These are phyloP conservation scores for Acronicta psi DNA, from an alignment of 2,888 invertebrate species.

Conservation along the genomic window DNA sequence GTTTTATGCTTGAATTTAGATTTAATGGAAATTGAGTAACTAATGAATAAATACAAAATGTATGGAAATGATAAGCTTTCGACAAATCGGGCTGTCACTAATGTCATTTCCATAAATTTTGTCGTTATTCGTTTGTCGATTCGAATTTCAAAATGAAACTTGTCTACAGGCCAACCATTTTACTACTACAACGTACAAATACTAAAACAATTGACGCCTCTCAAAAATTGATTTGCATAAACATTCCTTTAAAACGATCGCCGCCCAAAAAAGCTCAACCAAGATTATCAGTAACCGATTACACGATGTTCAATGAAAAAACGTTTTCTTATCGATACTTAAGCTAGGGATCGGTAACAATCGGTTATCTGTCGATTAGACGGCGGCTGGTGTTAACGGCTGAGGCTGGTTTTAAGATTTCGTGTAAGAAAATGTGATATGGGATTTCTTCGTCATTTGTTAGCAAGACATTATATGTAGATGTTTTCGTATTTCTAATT, in stretches of 20 bases:
- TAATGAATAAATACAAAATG: too few species aligned
- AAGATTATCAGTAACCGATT: slow-evolving; percentile 32
- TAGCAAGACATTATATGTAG: too few species aligned
- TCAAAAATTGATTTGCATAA: slow-evolving; percentile 5
- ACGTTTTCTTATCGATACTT: slow-evolving; percentile 45
- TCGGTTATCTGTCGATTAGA: slow-evolving; percentile 45
- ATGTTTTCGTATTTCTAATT: too few species aligned
- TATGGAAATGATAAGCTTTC: too few species aligned
- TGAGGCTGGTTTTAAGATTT: slow-evolving; percentile 31
- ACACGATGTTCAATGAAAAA: slow-evolving; percentile 30
- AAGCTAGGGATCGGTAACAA: slow-evolving; percentile 39
- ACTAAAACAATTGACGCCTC: background rate
- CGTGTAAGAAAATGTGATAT: background rate
- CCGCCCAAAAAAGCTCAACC: slow-evolving; percentile 7
- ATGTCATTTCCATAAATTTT: too few species aligned
- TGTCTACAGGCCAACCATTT: too few species aligned
- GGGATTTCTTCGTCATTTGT: slow-evolving; percentile 1
- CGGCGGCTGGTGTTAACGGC: slow-evolving; percentile 20
- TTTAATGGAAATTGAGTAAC: too few species aligned
- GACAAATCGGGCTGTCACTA: too few species aligned
- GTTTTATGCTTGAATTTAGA: too few species aligned
- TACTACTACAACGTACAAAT: background rate
- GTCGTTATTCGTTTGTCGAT: too few species aligned
- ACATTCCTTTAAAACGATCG: slow-evolving; percentile 16
- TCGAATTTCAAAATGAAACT: too few species aligned